A percentile compares a stretch with the other conserved stretches of the same genome.
Evolutionary conservation across 2,888 invertebrate genomes (phyloP).

Genomic region (Dendrolimus houi): DNA sequence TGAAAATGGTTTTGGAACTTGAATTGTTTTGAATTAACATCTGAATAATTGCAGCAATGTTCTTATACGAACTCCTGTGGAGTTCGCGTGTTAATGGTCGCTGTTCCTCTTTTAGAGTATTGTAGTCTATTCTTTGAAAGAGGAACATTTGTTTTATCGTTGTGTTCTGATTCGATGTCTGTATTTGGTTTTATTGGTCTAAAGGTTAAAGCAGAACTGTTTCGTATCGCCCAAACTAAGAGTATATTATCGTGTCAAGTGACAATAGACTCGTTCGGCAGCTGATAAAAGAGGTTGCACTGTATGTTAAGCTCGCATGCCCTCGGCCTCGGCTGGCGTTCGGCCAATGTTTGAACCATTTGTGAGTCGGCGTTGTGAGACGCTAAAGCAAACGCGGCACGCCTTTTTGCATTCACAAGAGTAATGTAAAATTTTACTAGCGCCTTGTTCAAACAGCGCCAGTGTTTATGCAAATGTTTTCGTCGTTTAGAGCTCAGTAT

Average conservation of each 20-base stretch:
- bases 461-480: constrained; percentile 22
- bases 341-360: constrained; percentile 46
- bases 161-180: no score
- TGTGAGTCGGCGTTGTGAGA: constrained; percentile 34
- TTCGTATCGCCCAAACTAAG: neutral
- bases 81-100: no score
- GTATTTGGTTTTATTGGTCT: no score
- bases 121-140: no score
- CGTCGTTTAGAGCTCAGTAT: constrained; percentile 11
- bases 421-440: constrained; percentile 34
- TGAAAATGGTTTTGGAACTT: no score
- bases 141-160: no score
- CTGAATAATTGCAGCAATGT: no score
- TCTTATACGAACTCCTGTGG: no score
- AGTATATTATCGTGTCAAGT: constrained; percentile 1
- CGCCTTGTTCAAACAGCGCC: constrained; percentile 28
- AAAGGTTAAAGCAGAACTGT: neutral
- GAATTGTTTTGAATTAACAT: no score
- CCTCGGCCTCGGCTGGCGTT: constrained; percentile 34
- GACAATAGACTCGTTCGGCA: constrained; percentile 8
- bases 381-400: constrained; percentile 44
- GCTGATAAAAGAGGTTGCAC: constrained; percentile 29
- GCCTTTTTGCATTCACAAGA: constrained; percentile 41
- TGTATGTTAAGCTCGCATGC: constrained; percentile 32
- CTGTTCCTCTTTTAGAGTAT: no score